phyloP scores from a whole-genome alignment of 2,113 vertebrate genomes.

The Parotia lawesii region DNA sequence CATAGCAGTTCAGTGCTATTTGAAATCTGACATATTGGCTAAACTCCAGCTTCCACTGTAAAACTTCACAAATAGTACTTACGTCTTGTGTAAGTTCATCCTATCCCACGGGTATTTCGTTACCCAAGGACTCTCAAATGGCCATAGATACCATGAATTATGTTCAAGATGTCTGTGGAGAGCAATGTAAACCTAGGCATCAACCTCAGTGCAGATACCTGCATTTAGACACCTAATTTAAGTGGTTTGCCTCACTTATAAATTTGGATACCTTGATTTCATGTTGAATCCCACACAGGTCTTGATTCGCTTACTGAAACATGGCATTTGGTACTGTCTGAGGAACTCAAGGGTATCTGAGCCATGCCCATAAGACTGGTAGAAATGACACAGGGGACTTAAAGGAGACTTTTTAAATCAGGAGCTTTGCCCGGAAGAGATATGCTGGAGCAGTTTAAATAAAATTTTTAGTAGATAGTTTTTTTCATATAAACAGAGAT shows the following conservation, averaged over 20 bases:
- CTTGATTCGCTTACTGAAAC: not conserved
- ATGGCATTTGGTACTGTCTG: not conserved
- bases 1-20: not conserved
- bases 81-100: not conserved
- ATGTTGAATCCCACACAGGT: not conserved
- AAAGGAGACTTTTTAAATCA: not conserved
- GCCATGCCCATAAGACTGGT: fast-evolving
- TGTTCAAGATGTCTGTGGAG: not conserved
- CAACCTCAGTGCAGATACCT: not conserved
- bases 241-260: not conserved
- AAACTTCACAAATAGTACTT: not conserved
- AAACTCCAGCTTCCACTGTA: not conserved
- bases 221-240: not conserved
- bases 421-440: not conserved
- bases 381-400: not conserved
- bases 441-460: not conserved
- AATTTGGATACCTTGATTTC: not conserved
- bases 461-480: fast-evolving
- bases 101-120: not conserved
- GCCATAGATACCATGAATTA: not conserved
- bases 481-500: not conserved
- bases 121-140: not conserved
- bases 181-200: not conserved
- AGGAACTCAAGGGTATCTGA: not conserved
- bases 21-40: not conserved